Percentiles rank a stretch among this genome's conserved stretches.
Conservation (phyloP, 2,888 invertebrate genomes). For the Nysson spinosus region DNA sequence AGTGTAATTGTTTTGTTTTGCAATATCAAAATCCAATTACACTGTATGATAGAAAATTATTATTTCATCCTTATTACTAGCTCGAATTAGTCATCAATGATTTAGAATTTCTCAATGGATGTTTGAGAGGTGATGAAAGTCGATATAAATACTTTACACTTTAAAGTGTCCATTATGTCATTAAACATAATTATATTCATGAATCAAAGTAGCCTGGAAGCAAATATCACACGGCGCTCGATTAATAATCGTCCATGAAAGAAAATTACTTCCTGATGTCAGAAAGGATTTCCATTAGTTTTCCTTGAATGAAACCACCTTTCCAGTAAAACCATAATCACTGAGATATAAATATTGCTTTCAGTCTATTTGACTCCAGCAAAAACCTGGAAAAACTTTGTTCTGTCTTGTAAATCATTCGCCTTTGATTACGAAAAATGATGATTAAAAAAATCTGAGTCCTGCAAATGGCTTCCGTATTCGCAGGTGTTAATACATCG, state of each 20-base stretch:
- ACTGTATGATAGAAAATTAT: too few species aligned
- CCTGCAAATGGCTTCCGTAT: background rate
- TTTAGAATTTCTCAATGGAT: background rate
- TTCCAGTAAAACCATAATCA: slow-evolving; percentile 5
- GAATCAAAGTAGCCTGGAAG: background rate
- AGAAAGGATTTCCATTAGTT: slow-evolving; percentile 33
- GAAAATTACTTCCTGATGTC: slow-evolving; percentile 34
- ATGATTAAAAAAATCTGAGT: background rate
- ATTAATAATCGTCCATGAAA: slow-evolving; percentile 29
- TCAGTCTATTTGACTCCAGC: background rate
- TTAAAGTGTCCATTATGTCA: background rate
- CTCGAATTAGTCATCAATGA: background rate
- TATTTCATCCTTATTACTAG: too few species aligned
- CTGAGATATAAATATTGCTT: background rate
- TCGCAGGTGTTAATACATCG: background rate
- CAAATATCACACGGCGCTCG: background rate
- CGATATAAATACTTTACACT: background rate
- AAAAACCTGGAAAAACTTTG: too few species aligned
- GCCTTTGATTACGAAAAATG: too few species aligned
- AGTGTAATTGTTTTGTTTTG: too few species aligned
- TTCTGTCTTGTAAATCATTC: too few species aligned
- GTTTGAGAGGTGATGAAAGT: background rate
- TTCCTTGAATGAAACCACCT: slow-evolving; percentile 22
- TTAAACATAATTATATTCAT: slow-evolving; percentile 7
- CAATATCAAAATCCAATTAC: too few species aligned